phyloP scores from a whole-genome alignment of 2,797 vertebrate species.

The Catamblyrhynchus diadema region DNA sequence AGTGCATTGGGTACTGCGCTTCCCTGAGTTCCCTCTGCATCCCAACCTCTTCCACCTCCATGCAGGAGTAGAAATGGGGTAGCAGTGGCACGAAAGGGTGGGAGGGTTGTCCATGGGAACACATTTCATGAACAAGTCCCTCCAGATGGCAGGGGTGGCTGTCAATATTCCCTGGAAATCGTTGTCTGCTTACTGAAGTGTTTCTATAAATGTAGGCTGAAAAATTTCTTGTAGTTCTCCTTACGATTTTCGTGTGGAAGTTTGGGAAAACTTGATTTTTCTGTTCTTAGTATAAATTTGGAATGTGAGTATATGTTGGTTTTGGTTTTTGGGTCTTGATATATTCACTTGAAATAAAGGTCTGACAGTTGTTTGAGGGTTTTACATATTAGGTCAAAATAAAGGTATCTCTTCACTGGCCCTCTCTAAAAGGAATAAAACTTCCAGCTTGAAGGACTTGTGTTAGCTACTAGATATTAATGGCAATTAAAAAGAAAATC shows the following conservation, averaged over 20 bases:
- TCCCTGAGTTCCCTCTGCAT: not conserved
- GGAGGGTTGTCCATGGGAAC: not conserved
- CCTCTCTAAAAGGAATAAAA: not conserved
- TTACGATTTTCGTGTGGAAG: not conserved
- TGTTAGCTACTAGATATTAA: not conserved
- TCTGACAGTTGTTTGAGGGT: not conserved
- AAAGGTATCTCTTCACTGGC: not conserved
- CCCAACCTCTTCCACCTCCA: fast-evolving
- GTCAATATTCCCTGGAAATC: not conserved
- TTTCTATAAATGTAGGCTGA: not conserved
- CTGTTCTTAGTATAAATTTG: not conserved
- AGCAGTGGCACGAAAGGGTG: fast-evolving
- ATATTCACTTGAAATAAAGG: not conserved
- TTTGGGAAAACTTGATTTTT: not conserved
- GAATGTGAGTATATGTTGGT: not conserved
- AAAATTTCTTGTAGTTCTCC: not conserved
- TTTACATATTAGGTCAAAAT: not conserved
- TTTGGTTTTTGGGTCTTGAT: not conserved
- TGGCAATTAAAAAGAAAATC: not conserved
- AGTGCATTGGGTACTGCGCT: fast-evolving
- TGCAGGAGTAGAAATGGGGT: not conserved
- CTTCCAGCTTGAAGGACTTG: not conserved
- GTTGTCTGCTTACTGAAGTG: not conserved
- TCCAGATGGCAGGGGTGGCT: not conserved
- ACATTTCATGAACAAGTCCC: fast-evolving